phyloP scores from a whole-genome alignment of 2,797 vertebrate species.

The Fistularia tabacaria region DNA sequence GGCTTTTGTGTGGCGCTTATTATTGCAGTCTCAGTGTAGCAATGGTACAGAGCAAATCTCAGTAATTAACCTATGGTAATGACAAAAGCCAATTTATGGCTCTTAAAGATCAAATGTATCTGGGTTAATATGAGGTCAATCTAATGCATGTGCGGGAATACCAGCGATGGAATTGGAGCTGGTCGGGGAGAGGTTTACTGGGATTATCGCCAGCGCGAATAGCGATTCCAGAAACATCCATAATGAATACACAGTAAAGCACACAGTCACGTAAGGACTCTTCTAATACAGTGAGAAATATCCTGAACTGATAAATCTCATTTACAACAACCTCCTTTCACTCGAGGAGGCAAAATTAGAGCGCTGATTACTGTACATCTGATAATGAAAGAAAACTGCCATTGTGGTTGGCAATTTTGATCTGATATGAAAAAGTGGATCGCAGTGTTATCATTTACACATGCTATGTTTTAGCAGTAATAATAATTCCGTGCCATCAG shows the following conservation, averaged over 20 bases:
- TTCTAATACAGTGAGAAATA: constrained; percentile 25
- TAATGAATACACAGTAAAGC: constrained; percentile 52
- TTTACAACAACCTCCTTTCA: too few relatives aligned
- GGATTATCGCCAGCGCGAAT: constrained; percentile 47
- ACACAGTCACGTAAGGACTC: constrained; percentile 29
- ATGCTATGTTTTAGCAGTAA: too few relatives aligned
- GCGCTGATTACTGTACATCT: too few relatives aligned
- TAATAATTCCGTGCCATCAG: too few relatives aligned
- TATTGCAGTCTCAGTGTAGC: constrained; percentile 69
- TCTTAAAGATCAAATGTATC: constrained; percentile 79
- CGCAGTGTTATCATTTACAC: too few relatives aligned
- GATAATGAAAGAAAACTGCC: too few relatives aligned
- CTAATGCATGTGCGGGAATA: constrained; percentile 73
- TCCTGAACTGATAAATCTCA: background rate
- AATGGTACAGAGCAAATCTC: constrained; percentile 71
- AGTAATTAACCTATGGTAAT: constrained; percentile 81
- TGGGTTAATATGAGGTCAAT: constrained; percentile 78
- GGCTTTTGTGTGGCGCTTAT: constrained; percentile 70
- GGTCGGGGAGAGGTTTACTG: constrained; percentile 38
- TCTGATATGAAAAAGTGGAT: too few relatives aligned
- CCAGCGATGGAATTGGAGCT: constrained; percentile 55
- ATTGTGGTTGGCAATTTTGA: too few relatives aligned
- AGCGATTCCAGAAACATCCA: constrained; percentile 50
- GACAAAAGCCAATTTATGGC: constrained; percentile 79
- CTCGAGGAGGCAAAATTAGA: too few relatives aligned